These are phyloP conservation scores for Orthonevra nobilis DNA, from an alignment of 2,888 invertebrate species.

Conservation along the genomic window DNA sequence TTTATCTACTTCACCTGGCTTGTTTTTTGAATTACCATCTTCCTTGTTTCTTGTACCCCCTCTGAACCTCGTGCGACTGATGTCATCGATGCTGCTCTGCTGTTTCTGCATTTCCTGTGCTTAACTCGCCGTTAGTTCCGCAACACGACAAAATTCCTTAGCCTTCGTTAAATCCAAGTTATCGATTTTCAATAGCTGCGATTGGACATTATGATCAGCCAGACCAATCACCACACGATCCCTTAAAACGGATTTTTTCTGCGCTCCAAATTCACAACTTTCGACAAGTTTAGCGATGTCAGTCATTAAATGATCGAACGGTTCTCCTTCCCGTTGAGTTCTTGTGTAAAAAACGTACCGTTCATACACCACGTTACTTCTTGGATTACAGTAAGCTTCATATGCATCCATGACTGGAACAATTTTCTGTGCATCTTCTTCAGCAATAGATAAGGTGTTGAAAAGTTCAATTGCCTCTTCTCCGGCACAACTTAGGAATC, in stretches of 20 bases:
- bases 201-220: slow-evolving; percentile 64
- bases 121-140: slow-evolving; percentile 12
- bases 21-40: not conserved
- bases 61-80: not conserved
- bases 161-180: slow-evolving; percentile 16
- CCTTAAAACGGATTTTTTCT: slow-evolving; percentile 71
- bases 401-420: slow-evolving; percentile 35
- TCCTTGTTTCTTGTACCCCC: not conserved
- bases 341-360: slow-evolving; percentile 71
- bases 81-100: slow-evolving; percentile 9
- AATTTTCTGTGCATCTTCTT: slow-evolving; percentile 16
- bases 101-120: slow-evolving; percentile 7
- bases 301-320: slow-evolving; percentile 72
- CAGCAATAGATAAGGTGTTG: slow-evolving; percentile 39
- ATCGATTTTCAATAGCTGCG: slow-evolving; percentile 65
- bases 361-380: slow-evolving; percentile 71
- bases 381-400: slow-evolving; percentile 54
- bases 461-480: slow-evolving; percentile 59
- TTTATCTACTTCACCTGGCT: not conserved
- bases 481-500: slow-evolving; percentile 64
- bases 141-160: slow-evolving; percentile 12
- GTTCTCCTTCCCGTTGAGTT: slow-evolving; percentile 72
- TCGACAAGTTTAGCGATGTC: slow-evolving; percentile 71
- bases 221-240: slow-evolving; percentile 72
- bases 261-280: slow-evolving; percentile 70